phyloP scores from a whole-genome alignment of 2,113 vertebrate species.

The Raja brachyura region DNA sequence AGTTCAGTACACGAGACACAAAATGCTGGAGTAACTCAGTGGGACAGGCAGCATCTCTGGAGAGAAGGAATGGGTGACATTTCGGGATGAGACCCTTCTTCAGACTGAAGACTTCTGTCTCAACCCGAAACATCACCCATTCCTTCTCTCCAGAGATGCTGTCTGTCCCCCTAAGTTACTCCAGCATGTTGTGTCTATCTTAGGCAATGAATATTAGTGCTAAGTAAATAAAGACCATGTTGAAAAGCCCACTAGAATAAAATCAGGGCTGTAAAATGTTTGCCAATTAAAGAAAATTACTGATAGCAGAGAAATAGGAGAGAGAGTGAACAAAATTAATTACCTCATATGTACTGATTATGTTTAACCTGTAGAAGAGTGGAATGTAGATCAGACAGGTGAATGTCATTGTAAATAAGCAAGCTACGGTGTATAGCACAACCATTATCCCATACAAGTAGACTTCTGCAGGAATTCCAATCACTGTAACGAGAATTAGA shows the following conservation, averaged over 20 bases:
- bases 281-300: background rate
- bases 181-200: no score
- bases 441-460: constrained; percentile 21
- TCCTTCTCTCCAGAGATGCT: no score
- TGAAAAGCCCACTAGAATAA: background rate
- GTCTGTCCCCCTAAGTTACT: no score
- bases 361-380: constrained; percentile 31
- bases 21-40: no score
- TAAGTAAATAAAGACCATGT: background rate
- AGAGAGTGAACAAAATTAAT: background rate
- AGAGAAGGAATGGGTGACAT: no score
- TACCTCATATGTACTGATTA: constrained; percentile 31
- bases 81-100: no score
- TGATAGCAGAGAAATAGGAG: background rate
- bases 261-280: background rate
- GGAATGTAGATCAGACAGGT: constrained; percentile 30
- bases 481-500: constrained; percentile 24
- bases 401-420: background rate
- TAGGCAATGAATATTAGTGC: no score
- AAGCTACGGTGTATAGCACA: background rate
- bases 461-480: background rate
- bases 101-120: no score
- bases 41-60: no score
- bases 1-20: no score
- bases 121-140: no score